Percentiles rank a stretch among this genome's conserved stretches.
Evolutionary conservation across 37 sponge, comb jelly and placozoan genomes (phyloP).

Genomic region (Bolinopsis microptera): DNA sequence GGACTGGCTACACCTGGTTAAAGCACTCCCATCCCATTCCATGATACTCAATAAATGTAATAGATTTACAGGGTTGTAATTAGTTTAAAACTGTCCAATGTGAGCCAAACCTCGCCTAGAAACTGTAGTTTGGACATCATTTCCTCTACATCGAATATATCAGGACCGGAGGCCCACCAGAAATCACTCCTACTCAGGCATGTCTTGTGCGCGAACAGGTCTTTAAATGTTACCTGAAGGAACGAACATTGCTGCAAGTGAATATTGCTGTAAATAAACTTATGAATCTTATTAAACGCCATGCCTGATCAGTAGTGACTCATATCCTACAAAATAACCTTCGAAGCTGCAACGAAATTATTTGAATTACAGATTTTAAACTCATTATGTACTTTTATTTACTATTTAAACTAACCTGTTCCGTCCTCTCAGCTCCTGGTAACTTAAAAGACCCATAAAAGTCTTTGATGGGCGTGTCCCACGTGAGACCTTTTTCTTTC

Average conservation of each 20-base stretch:
- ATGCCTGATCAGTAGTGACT: no score
- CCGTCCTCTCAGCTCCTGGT: background rate
- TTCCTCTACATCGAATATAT: background rate
- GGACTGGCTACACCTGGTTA: no score
- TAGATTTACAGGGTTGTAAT: no score
- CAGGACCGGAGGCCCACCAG: constrained; percentile 4
- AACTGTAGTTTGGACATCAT: constrained; percentile 4
- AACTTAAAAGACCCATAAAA: constrained; percentile 15
- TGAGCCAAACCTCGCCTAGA: background rate
- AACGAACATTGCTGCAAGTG: no score
- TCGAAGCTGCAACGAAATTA: no score
- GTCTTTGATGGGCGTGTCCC: constrained; percentile 31
- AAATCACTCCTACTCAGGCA: constrained; percentile 26
- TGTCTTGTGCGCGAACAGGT: constrained; percentile 10
- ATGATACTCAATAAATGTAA: no score
- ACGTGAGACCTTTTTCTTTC: background rate
- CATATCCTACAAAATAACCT: no score
- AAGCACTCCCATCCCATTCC: no score
- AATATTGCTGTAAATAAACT: no score
- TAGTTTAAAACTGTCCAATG: no score
- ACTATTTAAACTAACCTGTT: background rate
- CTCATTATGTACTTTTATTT: background rate
- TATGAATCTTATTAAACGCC: no score
- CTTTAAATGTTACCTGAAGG: constrained; percentile 46
- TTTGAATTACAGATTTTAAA: background rate